A percentile compares a stretch with the other conserved stretches of the same genome.
Evolutionary conservation across 2,797 vertebrate species (phyloP).

Genomic region (Hapalemur alaotrensis): DNA sequence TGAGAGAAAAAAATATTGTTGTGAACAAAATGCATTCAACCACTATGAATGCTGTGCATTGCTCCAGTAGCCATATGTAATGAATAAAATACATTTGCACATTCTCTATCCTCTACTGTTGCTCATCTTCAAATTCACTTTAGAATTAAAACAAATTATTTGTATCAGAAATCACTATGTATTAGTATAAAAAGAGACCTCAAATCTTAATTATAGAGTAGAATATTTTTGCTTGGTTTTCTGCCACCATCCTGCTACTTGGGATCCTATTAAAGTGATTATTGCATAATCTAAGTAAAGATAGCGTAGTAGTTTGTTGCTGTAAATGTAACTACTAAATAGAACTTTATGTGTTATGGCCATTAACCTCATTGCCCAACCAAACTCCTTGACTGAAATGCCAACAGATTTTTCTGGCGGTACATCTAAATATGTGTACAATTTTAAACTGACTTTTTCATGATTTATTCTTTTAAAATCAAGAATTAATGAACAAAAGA

Average conservation of each 20-base stretch:
- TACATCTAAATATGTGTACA: neutral
- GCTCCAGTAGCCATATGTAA: neutral
- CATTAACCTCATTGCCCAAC: neutral
- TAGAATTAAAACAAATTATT: neutral
- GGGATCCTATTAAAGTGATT: neutral
- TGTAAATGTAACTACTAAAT: neutral
- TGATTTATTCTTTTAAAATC: neutral
- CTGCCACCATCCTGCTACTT: neutral
- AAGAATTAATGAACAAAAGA: neutral
- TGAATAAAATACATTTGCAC: neutral
- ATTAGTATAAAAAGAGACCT: neutral
- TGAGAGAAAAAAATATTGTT: conserved; percentile 11
- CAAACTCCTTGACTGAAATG: neutral
- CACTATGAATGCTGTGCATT: neutral
- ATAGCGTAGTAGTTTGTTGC: neutral
- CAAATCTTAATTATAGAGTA: neutral
- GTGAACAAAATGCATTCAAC: neutral
- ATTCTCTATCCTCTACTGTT: neutral
- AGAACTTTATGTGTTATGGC: neutral
- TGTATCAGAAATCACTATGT: neutral
- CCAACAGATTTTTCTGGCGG: neutral
- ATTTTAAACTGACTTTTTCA: neutral
- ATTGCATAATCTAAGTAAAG: neutral
- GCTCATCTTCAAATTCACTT: neutral
- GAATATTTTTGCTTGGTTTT: neutral